Conservation (phyloP, 2,113 vertebrate species). For the Dipodomys stephensi region DNA sequence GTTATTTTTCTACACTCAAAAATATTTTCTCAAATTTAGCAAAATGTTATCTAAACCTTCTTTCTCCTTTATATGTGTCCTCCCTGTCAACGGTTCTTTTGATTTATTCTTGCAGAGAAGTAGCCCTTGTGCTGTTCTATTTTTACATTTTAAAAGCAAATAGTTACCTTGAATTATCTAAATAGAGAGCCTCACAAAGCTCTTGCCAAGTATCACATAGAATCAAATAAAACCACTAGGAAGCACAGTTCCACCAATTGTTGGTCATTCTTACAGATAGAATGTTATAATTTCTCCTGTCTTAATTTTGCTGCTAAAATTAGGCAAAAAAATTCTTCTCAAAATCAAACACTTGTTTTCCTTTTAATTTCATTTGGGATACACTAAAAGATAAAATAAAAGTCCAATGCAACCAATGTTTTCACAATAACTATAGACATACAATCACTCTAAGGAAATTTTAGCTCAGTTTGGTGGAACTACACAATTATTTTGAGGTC, state of each 20-base stretch:
- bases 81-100: slow-evolving; percentile 52
- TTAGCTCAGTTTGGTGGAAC: neutral
- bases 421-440: slow-evolving; percentile 6
- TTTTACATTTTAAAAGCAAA: slow-evolving; percentile 76
- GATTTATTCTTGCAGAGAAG: slow-evolving; percentile 64
- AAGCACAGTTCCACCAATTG: neutral
- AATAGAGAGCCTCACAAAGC: slow-evolving; percentile 6
- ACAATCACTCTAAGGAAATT: neutral
- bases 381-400: neutral
- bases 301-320: neutral
- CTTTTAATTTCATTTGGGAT: slow-evolving; percentile 36
- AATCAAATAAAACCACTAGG: slow-evolving; percentile 49
- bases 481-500: neutral
- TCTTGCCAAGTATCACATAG: slow-evolving; percentile 28
- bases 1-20: neutral
- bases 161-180: slow-evolving; percentile 67
- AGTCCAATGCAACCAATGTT: neutral
- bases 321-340: neutral
- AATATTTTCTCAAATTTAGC: slow-evolving; percentile 42
- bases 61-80: slow-evolving; percentile 1
- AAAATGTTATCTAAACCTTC: slow-evolving; percentile 7
- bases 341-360: neutral
- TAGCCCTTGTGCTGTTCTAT: slow-evolving; percentile 54
- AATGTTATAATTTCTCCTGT: neutral
- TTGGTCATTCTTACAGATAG: slow-evolving; percentile 38